Base-by-base conservation (phyloP, 2,113 vertebrate genomes). In the Urocitellus parryii region DNA sequence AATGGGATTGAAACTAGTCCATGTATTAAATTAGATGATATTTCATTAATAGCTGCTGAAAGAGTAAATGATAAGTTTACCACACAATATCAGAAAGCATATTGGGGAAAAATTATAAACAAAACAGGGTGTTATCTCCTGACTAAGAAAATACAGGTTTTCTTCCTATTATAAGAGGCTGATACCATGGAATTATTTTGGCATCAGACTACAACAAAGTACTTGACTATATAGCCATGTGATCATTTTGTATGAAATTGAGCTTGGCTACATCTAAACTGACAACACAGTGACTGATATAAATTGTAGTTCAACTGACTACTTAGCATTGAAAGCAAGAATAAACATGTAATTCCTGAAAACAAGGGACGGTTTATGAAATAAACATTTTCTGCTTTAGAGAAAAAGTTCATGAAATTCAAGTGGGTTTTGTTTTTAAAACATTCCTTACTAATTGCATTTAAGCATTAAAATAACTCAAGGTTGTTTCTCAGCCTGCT, bases 401-500 rank as follows among this genome's bases (percentile, higher is more conserved):
- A 93, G 45, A 74, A 80, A 94, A 63, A 3, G 37, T 88, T 94
- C 67, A 79, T 85, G 88, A 95, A 96, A 94, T 96, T 96, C 63
- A 88, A 85, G 73, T 80, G 61, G 58, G 12, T 51, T 97, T 97
- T 96, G 51, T 89, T 95, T 80, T 45, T 95, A 79, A 97, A 97
- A 80, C 42, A 90, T 93, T 90, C 48, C 77, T 93, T 96, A 82
- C n/a, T 95, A 88, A 96, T 81, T 96, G 20, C 45, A 78, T 63
- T 94, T 95, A 85, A 88, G 53, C 48, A 81, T 53, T 92, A 96
- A 95, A 96, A 74, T 92, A 81, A 80, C 63, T 94, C n/a, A 77
- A 91, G 17, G 4, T 88, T 97, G 83, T 76, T 20, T 70, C 37
- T 72, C 70, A 53, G 73, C 72, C 53, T 93, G 48, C 32, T 74